Conservation (phyloP, 2,888 invertebrate species). For the Saturnia japonica region DNA sequence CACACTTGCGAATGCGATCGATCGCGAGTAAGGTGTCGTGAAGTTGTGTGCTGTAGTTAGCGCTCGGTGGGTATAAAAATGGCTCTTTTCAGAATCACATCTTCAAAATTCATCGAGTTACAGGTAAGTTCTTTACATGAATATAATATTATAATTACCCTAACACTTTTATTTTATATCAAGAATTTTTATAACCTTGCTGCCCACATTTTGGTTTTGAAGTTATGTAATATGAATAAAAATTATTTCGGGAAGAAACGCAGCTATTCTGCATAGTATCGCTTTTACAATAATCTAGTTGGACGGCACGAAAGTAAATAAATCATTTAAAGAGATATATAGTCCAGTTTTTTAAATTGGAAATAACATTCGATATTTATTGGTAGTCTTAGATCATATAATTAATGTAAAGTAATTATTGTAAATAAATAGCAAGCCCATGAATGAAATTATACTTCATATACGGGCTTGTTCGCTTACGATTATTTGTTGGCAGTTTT, state of each 20-base stretch:
- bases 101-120: constrained; percentile 83
- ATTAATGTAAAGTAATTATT: neutral
- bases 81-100: constrained; percentile 86
- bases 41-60: constrained; percentile 59
- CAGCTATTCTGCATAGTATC: constrained; percentile 20
- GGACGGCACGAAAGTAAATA: neutral
- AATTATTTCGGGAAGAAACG: constrained; percentile 47
- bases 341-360: neutral
- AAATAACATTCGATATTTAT: too few relatives aligned
- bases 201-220: constrained; percentile 48
- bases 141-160: neutral
- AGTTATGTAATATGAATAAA: constrained; percentile 63
- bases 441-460: neutral
- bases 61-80: constrained; percentile 75
- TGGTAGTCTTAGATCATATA: neutral
- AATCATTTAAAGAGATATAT: too few relatives aligned
- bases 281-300: neutral
- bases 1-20: constrained; percentile 64
- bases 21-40: constrained; percentile 55
- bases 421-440: neutral
- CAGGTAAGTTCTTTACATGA: constrained; percentile 71
- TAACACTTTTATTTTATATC: constrained; percentile 13
- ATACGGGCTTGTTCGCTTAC: neutral
- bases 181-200: constrained; percentile 51
- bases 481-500: neutral